Base-by-base conservation (phyloP, 2,888 invertebrate species). In the Zygaena filipendulae region DNA sequence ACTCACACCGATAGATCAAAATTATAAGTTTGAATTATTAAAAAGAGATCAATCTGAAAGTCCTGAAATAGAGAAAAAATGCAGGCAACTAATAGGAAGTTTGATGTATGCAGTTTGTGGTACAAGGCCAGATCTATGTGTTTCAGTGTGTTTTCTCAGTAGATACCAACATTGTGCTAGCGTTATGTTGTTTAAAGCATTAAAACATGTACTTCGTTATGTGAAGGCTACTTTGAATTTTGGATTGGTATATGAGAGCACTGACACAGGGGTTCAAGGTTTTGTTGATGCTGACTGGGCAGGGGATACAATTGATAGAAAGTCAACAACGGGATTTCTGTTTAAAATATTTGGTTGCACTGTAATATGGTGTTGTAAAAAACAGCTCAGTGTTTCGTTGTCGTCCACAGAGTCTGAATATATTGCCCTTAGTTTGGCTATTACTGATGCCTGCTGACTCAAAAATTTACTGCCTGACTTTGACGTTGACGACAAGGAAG, bases 331-430 rank as follows among this genome's bases (percentile, higher is more conserved):
- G 16, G 16, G 16, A 6, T 16, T 6, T 7, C 4, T 16, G 4
- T 16, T 16, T 16, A 16, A 16, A 7, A 16, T 16, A 11, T 25
- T 22, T 23, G 27, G n/a, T n/a, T 31, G 34, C 25, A 19, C 19
- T 11, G 29, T 34, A 3, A 19, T 22, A 3, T 37, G 34, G 34
- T 20, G 11, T 12, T 20, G 14, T 9, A 27, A 24, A 14, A 32
- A 32, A 21, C 32, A 32, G 9, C 7, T 9, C n/a, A 12, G 24
- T 18, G 28, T 32, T 3, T 20, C 25, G 1, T 11, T 32, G 5
- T 32, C 32, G 16, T 6, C 16, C 4, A 16, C 16, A 6, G 16
- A 16, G 11, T 25, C 26, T 3, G 26, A 31, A 11, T 31, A 26
- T 19, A 16, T 31, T 8, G 30, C 25, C 2, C 10, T 25, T 8